Conservation (phyloP, 2,113 vertebrate species). For the Platycercus adscitus region DNA sequence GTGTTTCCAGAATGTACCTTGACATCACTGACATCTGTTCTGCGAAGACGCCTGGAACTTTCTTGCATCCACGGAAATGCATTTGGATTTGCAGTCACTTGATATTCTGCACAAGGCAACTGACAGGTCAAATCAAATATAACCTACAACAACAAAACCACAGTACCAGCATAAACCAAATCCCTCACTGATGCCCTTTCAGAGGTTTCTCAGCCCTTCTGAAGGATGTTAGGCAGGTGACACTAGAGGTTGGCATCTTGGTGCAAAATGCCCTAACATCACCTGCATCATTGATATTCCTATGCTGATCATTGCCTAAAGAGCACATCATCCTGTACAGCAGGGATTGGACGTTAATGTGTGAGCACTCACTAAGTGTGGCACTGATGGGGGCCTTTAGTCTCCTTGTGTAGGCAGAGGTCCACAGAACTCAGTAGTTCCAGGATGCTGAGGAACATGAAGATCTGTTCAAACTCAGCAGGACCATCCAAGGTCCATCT, state of each 20-base stretch:
- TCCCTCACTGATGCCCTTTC: not conserved
- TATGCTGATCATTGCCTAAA: not conserved
- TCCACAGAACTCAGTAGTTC: not conserved
- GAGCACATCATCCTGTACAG: not conserved
- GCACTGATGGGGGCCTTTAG: not conserved
- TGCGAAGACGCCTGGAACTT: not conserved
- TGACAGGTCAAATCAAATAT: constrained; percentile 70
- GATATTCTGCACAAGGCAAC: constrained; percentile 49
- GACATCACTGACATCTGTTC: constrained; percentile 23
- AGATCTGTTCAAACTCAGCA: not conserved
- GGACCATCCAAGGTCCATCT: not conserved
- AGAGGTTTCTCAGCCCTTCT: not conserved
- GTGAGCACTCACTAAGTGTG: not conserved
- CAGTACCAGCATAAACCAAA: too few relatives aligned
- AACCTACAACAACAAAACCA: constrained; percentile 41
- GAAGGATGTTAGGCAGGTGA: not conserved
- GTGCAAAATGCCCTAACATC: not conserved
- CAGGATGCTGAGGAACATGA: not conserved
- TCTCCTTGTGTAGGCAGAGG: not conserved
- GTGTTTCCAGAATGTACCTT: constrained; percentile 55
- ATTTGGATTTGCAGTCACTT: not conserved
- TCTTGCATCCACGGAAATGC: not conserved
- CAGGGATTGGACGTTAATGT: not conserved
- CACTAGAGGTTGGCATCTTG: not conserved
- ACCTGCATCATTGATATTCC: not conserved